Base-by-base conservation (phyloP, 1,140 invertebrate genomes). In the Habropoda laboriosa region DNA sequence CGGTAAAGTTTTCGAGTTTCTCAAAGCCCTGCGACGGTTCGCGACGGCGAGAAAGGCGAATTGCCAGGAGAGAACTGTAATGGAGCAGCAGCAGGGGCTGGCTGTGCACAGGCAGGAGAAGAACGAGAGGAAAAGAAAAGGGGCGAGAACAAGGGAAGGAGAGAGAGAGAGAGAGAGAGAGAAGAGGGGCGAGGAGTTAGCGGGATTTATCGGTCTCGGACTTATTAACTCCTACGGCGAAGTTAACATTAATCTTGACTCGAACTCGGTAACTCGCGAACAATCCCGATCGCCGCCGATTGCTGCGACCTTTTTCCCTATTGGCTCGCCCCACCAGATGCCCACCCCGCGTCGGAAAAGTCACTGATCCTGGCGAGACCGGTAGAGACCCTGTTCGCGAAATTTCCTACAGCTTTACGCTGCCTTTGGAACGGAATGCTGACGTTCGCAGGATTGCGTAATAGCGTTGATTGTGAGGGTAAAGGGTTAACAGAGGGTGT, bases 211-310 rank as follows among this genome's bases (percentile, higher is more conserved):
- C 83, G 83, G 82, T 81, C 82, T 64, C 61, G 72, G 82, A 85
- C 82, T 85, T 85, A 85, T 85, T 85, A 85, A 85, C 83, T 84
- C 83, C 77, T 78, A 85, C 71, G 82, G 82, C 66, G 66, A 80
- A 85, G 83, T 85, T 85, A 85, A 84, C 83, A 85, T 85, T 85
- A 85, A 85, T 85, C 83, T 85, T 84, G 83, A 76, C 82, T 80
- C 61, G 81, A 80, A 75, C 76, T 83, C 71, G 82, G 82, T 85
- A 84, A 83, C 83, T 85, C 72, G 83, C 72, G 83, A 85, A 85
- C 83, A 85, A 85, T 85, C 83, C 82, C 78, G 83, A 85, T 85
- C 83, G 83, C 60, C 32, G 53, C 47, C 82, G 83, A 85, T 85
- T 84, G 82, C 82, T 45, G 49, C 71, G 83, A 80, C 82, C 82